These are phyloP conservation scores for Fregata magnificens DNA, from an alignment of 2,113 vertebrate species.

Conservation along the genomic window DNA sequence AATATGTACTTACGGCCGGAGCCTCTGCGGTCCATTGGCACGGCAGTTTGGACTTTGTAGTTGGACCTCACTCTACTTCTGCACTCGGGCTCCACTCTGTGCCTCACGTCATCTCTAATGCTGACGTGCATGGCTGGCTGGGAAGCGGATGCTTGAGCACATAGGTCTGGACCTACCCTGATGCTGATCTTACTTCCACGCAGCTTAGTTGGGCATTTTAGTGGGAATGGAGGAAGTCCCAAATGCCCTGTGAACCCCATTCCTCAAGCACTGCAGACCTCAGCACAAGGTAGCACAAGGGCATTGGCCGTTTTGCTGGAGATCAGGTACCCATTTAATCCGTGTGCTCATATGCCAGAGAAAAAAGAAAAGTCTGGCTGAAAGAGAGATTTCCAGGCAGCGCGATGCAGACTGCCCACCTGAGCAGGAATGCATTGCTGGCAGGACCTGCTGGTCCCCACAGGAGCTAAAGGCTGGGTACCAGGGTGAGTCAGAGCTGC, in stretches of 20 bases:
- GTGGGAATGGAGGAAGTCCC: background rate
- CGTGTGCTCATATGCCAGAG: background rate
- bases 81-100: background rate
- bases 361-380: background rate
- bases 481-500: background rate
- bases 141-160: background rate
- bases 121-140: background rate
- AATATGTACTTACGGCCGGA: background rate
- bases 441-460: background rate
- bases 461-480: background rate
- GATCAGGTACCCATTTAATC: background rate
- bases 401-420: fast-evolving
- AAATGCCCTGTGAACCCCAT: background rate
- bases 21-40: slow-evolving; percentile 12
- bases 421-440: background rate
- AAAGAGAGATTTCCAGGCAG: background rate
- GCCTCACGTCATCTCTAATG: background rate
- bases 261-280: background rate
- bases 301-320: background rate
- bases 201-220: background rate
- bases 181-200: background rate
- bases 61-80: background rate
- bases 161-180: background rate
- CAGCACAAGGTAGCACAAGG: background rate
- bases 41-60: background rate